A percentile compares a stretch with the other conserved stretches of the same genome.
These are phyloP conservation scores for Polyergus mexicanus DNA, from an alignment of 1,140 invertebrate species.

Conservation along the genomic window DNA sequence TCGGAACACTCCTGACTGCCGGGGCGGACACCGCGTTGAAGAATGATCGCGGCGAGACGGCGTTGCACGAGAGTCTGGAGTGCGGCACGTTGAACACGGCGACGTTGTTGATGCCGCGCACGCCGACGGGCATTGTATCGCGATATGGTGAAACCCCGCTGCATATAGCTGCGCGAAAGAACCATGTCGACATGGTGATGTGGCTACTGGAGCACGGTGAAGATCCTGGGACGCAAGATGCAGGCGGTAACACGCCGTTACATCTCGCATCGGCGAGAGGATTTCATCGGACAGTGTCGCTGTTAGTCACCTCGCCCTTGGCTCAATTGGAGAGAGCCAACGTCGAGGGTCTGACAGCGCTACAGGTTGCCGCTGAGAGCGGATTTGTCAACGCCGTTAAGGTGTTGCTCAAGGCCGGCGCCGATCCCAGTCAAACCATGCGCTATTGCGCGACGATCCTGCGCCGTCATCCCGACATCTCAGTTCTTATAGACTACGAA, in stretches of 20 bases:
- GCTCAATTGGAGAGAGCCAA: slow-evolving; percentile 81
- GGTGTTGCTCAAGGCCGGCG: slow-evolving; percentile 78
- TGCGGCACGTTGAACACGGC: slow-evolving; percentile 81
- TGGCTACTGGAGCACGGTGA: slow-evolving; percentile 81
- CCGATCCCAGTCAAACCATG: slow-evolving; percentile 76
- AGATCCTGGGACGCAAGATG: slow-evolving; percentile 82
- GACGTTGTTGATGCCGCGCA: slow-evolving; percentile 77
- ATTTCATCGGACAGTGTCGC: slow-evolving; percentile 81
- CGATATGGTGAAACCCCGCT: slow-evolving; percentile 83
- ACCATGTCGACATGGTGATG: slow-evolving; percentile 79
- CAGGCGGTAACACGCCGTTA: slow-evolving; percentile 83
- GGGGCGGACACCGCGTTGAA: slow-evolving; percentile 84
- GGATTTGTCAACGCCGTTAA: slow-evolving; percentile 82
- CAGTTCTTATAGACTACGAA: slow-evolving; percentile 78
- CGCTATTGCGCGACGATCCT: slow-evolving; percentile 70
- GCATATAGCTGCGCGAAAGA: slow-evolving; percentile 84
- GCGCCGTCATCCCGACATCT: slow-evolving; percentile 79
- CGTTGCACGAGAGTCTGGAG: slow-evolving; percentile 87
- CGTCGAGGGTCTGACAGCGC: slow-evolving; percentile 81
- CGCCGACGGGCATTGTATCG: slow-evolving; percentile 78
- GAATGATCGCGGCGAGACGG: slow-evolving; percentile 86
- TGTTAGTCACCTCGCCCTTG: slow-evolving; percentile 77
- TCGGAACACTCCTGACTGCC: slow-evolving; percentile 83
- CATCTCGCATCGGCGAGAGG: slow-evolving; percentile 84
- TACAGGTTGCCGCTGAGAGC: slow-evolving; percentile 85